phyloP scores from a whole-genome alignment of 2,797 vertebrate species.

The Gymnoscopelus microlampas region DNA sequence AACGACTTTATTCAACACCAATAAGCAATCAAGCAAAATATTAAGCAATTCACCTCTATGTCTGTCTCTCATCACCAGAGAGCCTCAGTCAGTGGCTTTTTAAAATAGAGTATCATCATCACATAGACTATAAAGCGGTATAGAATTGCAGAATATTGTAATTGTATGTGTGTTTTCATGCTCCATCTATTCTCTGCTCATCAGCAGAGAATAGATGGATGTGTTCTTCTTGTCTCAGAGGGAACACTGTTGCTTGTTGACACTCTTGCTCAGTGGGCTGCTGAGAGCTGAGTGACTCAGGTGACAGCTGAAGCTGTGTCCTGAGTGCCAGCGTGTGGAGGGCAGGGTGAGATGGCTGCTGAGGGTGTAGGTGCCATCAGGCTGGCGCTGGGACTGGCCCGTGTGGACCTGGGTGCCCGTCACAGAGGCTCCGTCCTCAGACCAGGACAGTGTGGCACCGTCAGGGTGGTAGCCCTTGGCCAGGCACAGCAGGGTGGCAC shows the following conservation, averaged over 20 bases:
- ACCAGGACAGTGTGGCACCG: constrained; percentile 54
- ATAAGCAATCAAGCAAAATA: no score
- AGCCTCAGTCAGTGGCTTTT: no score
- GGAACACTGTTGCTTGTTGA: constrained; percentile 29
- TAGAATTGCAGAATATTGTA: no score
- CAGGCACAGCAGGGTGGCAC: constrained; percentile 65
- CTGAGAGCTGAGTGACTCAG: constrained; percentile 59
- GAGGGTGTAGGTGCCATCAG: constrained; percentile 54
- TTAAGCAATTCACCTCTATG: no score
- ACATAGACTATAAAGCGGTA: no score
- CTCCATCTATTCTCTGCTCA: no score
- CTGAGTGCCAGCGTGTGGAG: constrained; percentile 34
- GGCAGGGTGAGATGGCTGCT: constrained; percentile 68
- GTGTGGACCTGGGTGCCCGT: constrained; percentile 24
- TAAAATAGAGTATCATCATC: no score
- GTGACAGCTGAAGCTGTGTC: constrained; percentile 45
- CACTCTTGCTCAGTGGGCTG: constrained; percentile 38
- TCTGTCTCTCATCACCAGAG: no score
- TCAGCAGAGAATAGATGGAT: no score
- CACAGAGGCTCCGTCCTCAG: constrained; percentile 8
- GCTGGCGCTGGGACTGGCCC: constrained; percentile 39
- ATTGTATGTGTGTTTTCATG: no score
- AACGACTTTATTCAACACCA: no score
- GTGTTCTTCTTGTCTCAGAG: background rate
- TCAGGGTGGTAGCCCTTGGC: constrained; percentile 60